These are phyloP conservation scores for Neotoma lepida DNA, from an alignment of 2,113 vertebrate species.

Conservation along the genomic window DNA sequence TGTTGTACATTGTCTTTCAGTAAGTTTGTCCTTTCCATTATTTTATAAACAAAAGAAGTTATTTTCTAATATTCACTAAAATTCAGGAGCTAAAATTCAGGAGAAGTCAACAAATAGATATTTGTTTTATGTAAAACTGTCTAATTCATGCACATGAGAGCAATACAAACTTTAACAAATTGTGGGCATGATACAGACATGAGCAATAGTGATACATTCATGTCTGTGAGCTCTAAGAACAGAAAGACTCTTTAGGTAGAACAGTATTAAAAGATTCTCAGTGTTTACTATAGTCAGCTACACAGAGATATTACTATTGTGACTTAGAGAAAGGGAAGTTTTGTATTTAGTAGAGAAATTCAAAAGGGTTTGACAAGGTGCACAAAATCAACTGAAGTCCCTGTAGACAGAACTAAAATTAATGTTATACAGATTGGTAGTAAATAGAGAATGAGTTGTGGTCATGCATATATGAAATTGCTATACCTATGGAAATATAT, in stretches of 20 bases:
- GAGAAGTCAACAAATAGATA: background rate
- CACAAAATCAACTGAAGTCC: background rate
- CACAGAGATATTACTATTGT: background rate
- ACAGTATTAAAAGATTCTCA: background rate
- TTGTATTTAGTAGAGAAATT: background rate
- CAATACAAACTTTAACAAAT: background rate
- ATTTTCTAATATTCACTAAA: background rate
- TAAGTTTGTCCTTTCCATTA: background rate
- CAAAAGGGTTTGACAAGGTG: background rate
- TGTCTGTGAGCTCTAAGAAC: background rate
- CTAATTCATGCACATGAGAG: background rate
- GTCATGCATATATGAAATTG: background rate
- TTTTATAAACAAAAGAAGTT: background rate
- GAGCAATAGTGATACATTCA: background rate
- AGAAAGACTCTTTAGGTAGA: background rate
- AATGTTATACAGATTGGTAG: background rate
- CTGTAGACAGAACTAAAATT: background rate
- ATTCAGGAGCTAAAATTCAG: background rate
- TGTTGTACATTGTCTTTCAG: rapidly evolving
- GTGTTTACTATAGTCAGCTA: background rate
- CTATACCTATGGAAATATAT: background rate
- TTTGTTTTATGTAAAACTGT: background rate
- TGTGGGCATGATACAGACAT: background rate
- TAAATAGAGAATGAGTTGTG: background rate
- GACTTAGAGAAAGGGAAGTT: background rate